A percentile compares a stretch with the other conserved stretches of the same genome.
phyloP scores from a whole-genome alignment of 2,888 invertebrate species.

The Orthosia gothica region DNA sequence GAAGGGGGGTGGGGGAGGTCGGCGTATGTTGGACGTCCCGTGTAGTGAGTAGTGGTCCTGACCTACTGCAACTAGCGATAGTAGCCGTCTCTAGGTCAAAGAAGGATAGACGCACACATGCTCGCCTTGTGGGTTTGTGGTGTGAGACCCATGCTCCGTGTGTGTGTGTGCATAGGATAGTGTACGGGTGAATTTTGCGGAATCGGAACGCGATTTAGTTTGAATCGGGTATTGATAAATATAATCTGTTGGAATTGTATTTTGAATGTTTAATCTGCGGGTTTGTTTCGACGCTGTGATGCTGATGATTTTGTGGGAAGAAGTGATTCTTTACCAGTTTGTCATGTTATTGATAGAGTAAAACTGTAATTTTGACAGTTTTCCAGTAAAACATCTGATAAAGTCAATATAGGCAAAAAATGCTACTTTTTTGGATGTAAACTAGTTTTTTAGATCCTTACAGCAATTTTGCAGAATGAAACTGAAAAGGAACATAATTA shows the following conservation, averaged over 20 bases:
- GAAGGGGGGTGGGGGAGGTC: conserved; percentile 71
- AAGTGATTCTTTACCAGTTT: neutral
- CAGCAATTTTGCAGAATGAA: neutral
- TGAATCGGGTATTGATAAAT: conserved; percentile 48
- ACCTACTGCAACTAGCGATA: conserved; percentile 86
- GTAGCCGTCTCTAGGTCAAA: conserved; percentile 90
- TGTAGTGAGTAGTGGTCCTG: conserved; percentile 89
- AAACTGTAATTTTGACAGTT: neutral
- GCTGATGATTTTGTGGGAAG: neutral
- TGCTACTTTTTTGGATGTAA: neutral
- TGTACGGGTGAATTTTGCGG: conserved; percentile 59
- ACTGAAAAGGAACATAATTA: neutral
- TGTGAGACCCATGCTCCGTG: neutral
- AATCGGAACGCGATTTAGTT: conserved; percentile 55
- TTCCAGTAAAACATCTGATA: neutral
- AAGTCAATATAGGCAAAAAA: neutral
- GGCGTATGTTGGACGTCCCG: conserved; percentile 75
- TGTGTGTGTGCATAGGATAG: conserved; percentile 57
- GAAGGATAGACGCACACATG: conserved; percentile 90
- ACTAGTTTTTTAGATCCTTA: neutral
- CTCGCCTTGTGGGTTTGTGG: conserved; percentile 60
- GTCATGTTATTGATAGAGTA: neutral
- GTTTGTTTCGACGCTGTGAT: neutral
- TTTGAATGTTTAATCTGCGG: conserved; percentile 12
- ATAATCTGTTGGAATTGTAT: conserved; percentile 44